Evolutionary conservation across 2,113 vertebrate genomes (phyloP).

Genomic region (Alligator mississippiensis): DNA sequence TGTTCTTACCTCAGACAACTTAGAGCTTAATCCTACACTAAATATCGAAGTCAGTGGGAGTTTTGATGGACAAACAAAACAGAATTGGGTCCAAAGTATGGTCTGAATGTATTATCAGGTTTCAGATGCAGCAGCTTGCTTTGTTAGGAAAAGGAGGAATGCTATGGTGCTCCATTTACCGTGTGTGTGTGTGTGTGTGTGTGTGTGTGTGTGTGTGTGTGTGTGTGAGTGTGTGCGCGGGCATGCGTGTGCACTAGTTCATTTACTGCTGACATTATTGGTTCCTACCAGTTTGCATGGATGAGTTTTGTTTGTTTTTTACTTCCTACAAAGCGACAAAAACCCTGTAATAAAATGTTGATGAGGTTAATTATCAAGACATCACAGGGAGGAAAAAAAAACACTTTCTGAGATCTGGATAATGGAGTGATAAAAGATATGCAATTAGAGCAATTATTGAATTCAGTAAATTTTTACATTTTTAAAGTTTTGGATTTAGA

Average conservation of each 20-base stretch:
- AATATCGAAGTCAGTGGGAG: not conserved
- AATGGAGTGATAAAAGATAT: not conserved
- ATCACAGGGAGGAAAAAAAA: slow-evolving; percentile 14
- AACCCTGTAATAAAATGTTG: slow-evolving; percentile 6
- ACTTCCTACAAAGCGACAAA: not conserved
- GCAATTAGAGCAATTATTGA: not conserved
- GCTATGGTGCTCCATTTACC: slow-evolving; percentile 25
- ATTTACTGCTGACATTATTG: slow-evolving; percentile 11
- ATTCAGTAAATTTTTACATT: slow-evolving; percentile 1
- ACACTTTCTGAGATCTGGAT: slow-evolving; percentile 6
- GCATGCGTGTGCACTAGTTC: not conserved
- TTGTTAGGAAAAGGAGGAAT: not conserved
- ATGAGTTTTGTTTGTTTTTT: not conserved
- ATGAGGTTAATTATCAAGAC: slow-evolving; percentile 21
- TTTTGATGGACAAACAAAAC: not conserved
- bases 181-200: not conserved
- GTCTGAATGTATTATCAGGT: not conserved
- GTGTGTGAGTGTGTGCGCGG: not conserved
- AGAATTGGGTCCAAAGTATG: not conserved
- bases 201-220: not conserved
- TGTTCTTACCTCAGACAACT: not conserved
- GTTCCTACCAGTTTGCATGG: not conserved
- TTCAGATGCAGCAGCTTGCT: slow-evolving; percentile 23
- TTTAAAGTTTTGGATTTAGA: not conserved
- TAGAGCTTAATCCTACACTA: not conserved